Percentiles rank a stretch among this genome's conserved stretches.
Conservation (phyloP, 2,113 vertebrate species). For the Fregata magnificens region DNA sequence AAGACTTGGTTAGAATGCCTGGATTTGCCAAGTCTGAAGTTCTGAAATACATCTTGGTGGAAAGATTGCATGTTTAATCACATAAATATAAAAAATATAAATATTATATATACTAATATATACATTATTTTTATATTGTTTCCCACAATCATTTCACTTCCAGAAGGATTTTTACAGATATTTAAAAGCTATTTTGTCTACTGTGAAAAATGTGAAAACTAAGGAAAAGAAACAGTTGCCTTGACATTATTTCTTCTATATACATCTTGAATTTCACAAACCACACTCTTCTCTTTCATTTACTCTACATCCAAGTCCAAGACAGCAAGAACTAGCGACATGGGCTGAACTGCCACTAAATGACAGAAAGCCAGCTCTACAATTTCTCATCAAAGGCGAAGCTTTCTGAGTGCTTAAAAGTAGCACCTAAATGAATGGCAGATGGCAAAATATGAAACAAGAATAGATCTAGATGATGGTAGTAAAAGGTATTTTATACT, state of each 20-base stretch:
- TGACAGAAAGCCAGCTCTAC: not conserved
- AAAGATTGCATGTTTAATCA: not conserved
- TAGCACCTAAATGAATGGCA: not conserved
- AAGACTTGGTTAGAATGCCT: not conserved
- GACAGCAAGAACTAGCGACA: not conserved
- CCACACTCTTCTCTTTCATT: not conserved
- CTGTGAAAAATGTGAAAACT: not conserved
- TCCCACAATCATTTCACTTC: not conserved
- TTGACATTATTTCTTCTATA: not conserved
- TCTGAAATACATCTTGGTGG: not conserved
- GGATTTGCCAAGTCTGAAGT: not conserved
- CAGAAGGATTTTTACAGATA: not conserved
- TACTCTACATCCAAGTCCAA: not conserved
- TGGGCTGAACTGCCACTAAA: not conserved
- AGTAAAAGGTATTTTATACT: not conserved
- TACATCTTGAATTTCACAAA: not conserved
- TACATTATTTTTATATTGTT: not conserved
- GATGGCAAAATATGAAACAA: not conserved
- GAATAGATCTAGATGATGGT: not conserved
- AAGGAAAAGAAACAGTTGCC: not conserved
- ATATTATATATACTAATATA: not conserved
- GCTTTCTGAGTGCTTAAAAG: not conserved
- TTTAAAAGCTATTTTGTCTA: not conserved
- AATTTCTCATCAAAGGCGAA: not conserved
- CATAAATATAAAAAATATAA: not conserved